phyloP scores from a whole-genome alignment of 2,888 invertebrate genomes.

The Drosophila bunnanda region DNA sequence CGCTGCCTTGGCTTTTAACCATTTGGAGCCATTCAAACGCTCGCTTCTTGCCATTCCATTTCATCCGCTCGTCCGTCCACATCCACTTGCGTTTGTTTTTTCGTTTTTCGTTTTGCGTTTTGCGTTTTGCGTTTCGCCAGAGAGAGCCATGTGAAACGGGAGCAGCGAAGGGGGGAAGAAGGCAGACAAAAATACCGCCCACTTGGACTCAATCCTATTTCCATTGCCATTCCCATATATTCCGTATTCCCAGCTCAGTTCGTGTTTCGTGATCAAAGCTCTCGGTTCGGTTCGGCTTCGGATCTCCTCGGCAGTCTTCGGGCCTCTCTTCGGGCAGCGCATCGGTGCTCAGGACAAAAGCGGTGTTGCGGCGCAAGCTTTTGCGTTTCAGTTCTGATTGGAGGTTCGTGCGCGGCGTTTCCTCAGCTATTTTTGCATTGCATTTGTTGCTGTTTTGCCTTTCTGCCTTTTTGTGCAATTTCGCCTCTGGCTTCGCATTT shows the following conservation, averaged over 20 bases:
- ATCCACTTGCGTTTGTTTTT: slow-evolving; percentile 70
- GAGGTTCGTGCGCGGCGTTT: slow-evolving; percentile 82
- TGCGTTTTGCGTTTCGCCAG: slow-evolving; percentile 8
- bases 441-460: slow-evolving; percentile 39
- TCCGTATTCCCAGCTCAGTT: slow-evolving; percentile 46
- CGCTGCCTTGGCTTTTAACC: slow-evolving; percentile 63
- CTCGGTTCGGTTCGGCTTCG: slow-evolving; percentile 36
- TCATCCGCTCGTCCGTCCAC: slow-evolving; percentile 81
- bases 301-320: slow-evolving; percentile 20
- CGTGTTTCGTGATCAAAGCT: slow-evolving; percentile 48
- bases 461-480: slow-evolving; percentile 30
- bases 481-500: slow-evolving; percentile 34
- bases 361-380: slow-evolving; percentile 53
- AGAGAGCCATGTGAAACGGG: slow-evolving; percentile 38
- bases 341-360: slow-evolving; percentile 71
- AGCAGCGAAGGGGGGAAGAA: slow-evolving; percentile 26
- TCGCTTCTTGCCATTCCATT: slow-evolving; percentile 74
- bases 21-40: slow-evolving; percentile 68
- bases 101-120: slow-evolving; percentile 13
- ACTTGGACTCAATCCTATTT: slow-evolving; percentile 32
- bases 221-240: slow-evolving; percentile 32
- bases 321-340: slow-evolving; percentile 28
- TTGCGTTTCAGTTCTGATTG: slow-evolving; percentile 82
- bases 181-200: slow-evolving; percentile 44
- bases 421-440: slow-evolving; percentile 53